Evolutionary conservation across 2,797 vertebrate genomes (phyloP), one percentile per base, ranked within the genome.

Genomic region (Chromis chromis): DNA sequence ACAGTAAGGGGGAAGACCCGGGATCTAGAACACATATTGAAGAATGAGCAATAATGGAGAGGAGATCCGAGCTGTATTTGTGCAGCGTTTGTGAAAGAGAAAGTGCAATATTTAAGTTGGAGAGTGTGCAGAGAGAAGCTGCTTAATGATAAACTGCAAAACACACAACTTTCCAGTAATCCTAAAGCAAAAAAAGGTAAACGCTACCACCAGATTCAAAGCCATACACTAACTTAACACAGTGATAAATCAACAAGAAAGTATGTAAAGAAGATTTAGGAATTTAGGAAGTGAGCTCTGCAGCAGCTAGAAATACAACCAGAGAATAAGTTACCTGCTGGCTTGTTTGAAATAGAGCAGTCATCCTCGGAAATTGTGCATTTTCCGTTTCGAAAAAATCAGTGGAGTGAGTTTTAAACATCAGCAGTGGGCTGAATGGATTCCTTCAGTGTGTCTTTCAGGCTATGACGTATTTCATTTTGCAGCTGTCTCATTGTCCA

Each of bases 1-100:
- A 88, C 87, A 89, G 50, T 49, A 25, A 60, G 16, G 11, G 61
- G 42, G 68, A 52, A 63, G 44, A 66, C 4, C 3, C 40, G 22
- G 59, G 48, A 44, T 59, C 63, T 49, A 24, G 21, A 46, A n/a
- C 36, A 54, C 21, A 53, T 49, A 52, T 1, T 76, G 57, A 52
- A 66, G 82, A 44, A 52, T 17, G 1, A 69, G 49, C n/a, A 63
- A 39, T 25, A 56, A 65, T 16, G 55, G 14, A 57, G 6, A 50
- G 27, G 56, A 74, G 22, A 46, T 44, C 55, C 31, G 36, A 50
- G 25, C 17, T 60, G 40, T 21, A 36, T 60, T 33, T 61, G 17
- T 22, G 13, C 17, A 46, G 21, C 0, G 1, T 63, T 39, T 70
- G 31, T 11, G 27, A 52, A 44, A 36, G 33, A 28, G 14, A 61